Conservation (phyloP, 30 jellyfish, hydroid and myxozoan genomes). For the Hydractinia echinata region DNA sequence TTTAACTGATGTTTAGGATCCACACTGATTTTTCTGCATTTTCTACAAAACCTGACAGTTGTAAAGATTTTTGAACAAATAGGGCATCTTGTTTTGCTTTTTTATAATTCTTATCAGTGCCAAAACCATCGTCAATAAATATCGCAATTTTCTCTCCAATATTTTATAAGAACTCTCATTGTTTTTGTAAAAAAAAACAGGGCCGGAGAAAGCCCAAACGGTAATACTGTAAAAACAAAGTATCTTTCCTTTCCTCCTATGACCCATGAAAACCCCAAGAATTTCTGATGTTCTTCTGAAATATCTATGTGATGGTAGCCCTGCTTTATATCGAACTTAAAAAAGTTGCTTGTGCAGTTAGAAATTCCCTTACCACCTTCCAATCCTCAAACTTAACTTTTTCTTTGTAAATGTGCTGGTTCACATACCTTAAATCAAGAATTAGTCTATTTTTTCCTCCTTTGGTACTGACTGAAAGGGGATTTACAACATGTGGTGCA, state of each 20-base stretch:
- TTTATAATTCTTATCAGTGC: background rate
- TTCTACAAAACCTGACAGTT: too few species aligned
- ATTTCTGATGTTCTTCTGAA: conserved; percentile 17
- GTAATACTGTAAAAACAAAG: conserved; percentile 26
- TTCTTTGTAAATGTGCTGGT: too few species aligned
- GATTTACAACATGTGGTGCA: conserved; percentile 13
- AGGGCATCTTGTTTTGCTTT: too few species aligned
- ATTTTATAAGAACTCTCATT: background rate
- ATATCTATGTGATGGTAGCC: conserved; percentile 34
- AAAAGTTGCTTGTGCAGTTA: background rate
- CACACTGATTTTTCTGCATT: too few species aligned
- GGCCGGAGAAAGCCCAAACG: conserved; percentile 36
- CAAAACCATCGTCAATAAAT: conserved; percentile 29
- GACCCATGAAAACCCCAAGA: conserved; percentile 31
- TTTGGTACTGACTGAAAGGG: background rate
- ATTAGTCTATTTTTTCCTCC: conserved; percentile 3
- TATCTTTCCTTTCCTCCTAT: conserved; percentile 15
- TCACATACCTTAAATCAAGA: background rate
- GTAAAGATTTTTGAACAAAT: too few species aligned
- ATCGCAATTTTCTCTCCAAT: conserved; percentile 17
- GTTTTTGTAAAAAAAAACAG: conserved; percentile 29
- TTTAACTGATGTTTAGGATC: too few species aligned
- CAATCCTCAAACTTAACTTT: conserved; percentile 18
- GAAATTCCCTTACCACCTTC: background rate
- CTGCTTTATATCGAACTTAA: conserved; percentile 1